A percentile compares a stretch with the other conserved stretches of the same genome.
Evolutionary conservation across 2,888 invertebrate genomes (phyloP).

Genomic region (Cephus runcator): DNA sequence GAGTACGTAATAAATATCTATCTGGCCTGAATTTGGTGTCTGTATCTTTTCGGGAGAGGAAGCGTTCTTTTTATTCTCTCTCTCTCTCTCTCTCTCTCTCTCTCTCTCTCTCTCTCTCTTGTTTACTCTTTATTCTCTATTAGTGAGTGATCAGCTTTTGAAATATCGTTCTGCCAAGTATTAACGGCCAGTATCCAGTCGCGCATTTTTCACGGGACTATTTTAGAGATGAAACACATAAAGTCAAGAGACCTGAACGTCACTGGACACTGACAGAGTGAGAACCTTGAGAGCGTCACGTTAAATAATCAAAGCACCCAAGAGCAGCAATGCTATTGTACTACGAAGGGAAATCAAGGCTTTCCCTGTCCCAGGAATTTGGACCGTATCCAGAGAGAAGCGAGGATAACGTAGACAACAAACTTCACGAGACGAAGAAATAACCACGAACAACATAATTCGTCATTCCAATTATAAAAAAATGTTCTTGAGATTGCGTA

Average conservation of each 20-base stretch:
- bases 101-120: not conserved
- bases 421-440: not conserved
- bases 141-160: not conserved
- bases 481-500: not conserved
- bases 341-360: slow-evolving; percentile 8
- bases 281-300: not conserved
- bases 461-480: not conserved
- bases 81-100: not conserved
- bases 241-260: not conserved
- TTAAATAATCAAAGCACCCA: not conserved
- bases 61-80: not conserved
- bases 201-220: not conserved
- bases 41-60: too few species aligned
- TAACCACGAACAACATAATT: not conserved
- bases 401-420: not conserved
- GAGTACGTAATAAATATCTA: too few species aligned
- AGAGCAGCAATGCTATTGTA: not conserved
- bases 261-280: not conserved
- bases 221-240: not conserved
- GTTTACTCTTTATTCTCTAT: not conserved
- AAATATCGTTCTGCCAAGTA: not conserved
- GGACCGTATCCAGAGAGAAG: slow-evolving; percentile 23
- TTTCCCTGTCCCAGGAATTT: slow-evolving; percentile 9
- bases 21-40: too few species aligned
- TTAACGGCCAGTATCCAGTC: not conserved